Conservation (phyloP, 2,797 vertebrate species). For the Eutrigla gurnardus region DNA sequence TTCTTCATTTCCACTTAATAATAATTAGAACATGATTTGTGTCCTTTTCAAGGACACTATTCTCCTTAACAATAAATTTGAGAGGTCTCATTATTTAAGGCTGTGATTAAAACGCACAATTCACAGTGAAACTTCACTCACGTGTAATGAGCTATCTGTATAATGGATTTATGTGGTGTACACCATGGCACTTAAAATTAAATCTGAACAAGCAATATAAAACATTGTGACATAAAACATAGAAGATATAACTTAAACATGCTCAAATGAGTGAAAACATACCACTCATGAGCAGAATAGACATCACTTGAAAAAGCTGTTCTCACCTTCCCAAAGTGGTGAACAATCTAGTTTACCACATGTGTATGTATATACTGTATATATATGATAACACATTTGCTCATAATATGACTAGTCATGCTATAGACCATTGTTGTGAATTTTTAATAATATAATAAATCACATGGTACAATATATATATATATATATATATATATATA, state of each 20-base stretch:
- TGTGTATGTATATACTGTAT: too few relatives aligned
- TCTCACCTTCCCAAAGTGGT: too few relatives aligned
- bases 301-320: too few relatives aligned
- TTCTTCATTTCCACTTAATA: slow-evolving; percentile 5
- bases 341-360: too few relatives aligned
- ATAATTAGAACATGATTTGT: background rate
- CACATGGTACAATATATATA: too few relatives aligned
- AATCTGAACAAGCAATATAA: background rate
- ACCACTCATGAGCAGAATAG: too few relatives aligned
- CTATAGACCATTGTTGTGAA: too few relatives aligned
- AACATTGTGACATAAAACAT: background rate
- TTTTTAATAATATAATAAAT: too few relatives aligned
- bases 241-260: slow-evolving; percentile 4
- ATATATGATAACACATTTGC: too few relatives aligned
- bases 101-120: background rate
- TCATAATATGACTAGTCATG: too few relatives aligned
- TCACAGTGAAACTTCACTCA: background rate
- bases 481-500: too few relatives aligned
- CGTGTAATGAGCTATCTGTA: background rate
- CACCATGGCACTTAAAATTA: background rate
- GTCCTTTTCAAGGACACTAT: background rate
- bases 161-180: background rate
- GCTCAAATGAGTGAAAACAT: background rate
- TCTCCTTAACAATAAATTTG: too few relatives aligned
- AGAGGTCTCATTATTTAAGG: background rate